Base-by-base conservation (phyloP, 2,797 vertebrate genomes). In the Danio albolineatus region DNA sequence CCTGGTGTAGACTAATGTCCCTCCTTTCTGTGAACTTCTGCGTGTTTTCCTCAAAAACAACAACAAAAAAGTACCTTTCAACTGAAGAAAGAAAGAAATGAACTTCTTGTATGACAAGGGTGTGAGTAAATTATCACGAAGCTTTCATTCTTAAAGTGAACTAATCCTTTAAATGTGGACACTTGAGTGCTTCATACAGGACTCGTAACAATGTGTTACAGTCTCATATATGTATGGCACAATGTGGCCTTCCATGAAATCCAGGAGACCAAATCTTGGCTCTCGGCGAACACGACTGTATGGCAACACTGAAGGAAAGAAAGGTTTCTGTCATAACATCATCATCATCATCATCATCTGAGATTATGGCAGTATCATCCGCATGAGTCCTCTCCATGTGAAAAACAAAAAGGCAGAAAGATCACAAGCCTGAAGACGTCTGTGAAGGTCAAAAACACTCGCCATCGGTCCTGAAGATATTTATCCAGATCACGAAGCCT, bases 301-400 rank as follows among this genome's bases (percentile, higher is more conserved):
- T 86, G 88, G 90, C 90, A 91, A 89, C 76, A 81, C 77, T 85
- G 79, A 76, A 82, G 83, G 66, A 69, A 83, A 73, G 87, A 79
- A 64, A 13, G 49, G 75, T 76, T 54, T 38, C 43, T 57, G 86
- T 84, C 74, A 82, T 59, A 9, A 69, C 57, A 49, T 66, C 14
- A 10, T 51, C 41, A 1, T 73, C 60, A 49, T 73, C 60, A 49
- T 66, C 14, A 9, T 51, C 41, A 1, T 73, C 60, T 28, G 62
- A 85, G 61, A 83, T 83, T 75, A 85, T 91, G 90, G 90, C 90
- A 91, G 90, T 88, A 82, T 89, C 43, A 44, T 73, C 78, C 39
- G 7, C 71, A 49, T 44, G 53, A 44, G 13, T 72, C 0, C 4
- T 8, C 9, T 43, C 53, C 54, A 86, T 87, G 12, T 46, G 44